Evolutionary conservation across 2,888 invertebrate genomes (phyloP), one percentile per base, ranked within the genome.

Genomic region (Mythimna ferrago): DNA sequence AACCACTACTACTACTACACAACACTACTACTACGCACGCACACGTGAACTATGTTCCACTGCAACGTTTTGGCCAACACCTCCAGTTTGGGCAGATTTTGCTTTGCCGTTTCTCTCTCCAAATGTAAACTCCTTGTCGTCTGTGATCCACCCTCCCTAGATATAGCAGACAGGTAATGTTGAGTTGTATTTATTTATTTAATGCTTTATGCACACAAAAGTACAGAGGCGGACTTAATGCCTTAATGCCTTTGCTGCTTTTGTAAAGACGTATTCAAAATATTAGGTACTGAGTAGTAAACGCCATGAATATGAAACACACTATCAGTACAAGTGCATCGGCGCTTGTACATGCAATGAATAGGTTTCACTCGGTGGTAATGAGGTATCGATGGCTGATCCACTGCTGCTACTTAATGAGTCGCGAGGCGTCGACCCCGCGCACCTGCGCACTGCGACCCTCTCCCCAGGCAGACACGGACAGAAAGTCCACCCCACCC

Each of bases 271-370:
- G 14, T 60, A 53, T 60, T 51, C 9, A 11, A 38, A 54, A 38
- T 48, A 16, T 19, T 19, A 1, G 6, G 6, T 51, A 19, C 6
- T 51, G 2, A 53, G n/a, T n/a, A n/a, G n/a, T 53, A n/a, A 53
- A 53, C 7, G 56, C 4, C 44, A 73, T 79, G 61, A 71, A 77
- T 81, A 76, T 76, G 35, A 53, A 77, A 53, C 51, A 56, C 77
- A 51, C 21, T 51, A 35, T 75, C 69, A 38, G 44, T 79, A 53
- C 51, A 51, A 35, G 76, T 48, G 66, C 61, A 16, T 35, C 21
- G 56, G 19, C 41, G n/a, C 14, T 14, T 3, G n/a, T 53, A n/a
- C n/a, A n/a, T 53, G n/a, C 51, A n/a, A 16, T n/a, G 51, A 53
- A n/a, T 53, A n/a, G 51, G 51, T 53, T 53, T 9, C 9, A 53